Evolutionary conservation across 2,113 vertebrate species (phyloP).

Genomic region (Ceyx margarethae): DNA sequence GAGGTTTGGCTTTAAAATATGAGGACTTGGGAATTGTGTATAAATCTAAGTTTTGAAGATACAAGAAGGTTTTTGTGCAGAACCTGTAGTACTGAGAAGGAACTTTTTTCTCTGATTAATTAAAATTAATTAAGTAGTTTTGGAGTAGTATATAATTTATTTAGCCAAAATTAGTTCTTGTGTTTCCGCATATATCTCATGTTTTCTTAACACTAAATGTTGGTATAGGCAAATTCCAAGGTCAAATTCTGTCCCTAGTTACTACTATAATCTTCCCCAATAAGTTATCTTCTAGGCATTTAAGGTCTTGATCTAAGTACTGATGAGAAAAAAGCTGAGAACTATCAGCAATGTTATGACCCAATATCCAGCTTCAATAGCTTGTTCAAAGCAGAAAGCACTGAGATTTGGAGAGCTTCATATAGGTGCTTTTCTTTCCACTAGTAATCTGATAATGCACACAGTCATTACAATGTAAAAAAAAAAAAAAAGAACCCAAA

Average conservation of each 20-base stretch:
- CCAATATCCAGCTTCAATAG: not conserved
- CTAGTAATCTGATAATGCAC: not conserved
- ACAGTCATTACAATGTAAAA: not conserved
- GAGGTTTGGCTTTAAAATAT: not conserved
- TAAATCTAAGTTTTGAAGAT: not conserved
- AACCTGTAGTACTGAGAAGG: not conserved
- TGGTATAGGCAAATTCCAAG: not conserved
- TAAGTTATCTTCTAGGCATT: not conserved
- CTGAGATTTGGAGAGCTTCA: not conserved
- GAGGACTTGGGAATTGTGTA: not conserved
- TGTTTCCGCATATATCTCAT: not conserved
- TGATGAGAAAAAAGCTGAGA: not conserved
- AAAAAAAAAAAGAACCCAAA: not conserved
- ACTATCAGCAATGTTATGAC: not conserved
- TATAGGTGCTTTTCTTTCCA: not conserved
- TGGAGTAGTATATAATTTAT: not conserved
- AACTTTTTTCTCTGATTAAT: not conserved
- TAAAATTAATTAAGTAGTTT: not conserved
- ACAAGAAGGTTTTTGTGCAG: not conserved
- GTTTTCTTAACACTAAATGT: not conserved
- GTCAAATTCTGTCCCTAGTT: not conserved
- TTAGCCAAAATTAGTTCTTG: not conserved
- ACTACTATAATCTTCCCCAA: not conserved
- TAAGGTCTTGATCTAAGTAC: not conserved
- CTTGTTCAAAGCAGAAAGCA: not conserved